Percentiles rank a stretch among this genome's conserved stretches.
These are phyloP conservation scores for Basileuterus tristriatus DNA, from an alignment of 2,797 vertebrate genomes.

Conservation along the genomic window DNA sequence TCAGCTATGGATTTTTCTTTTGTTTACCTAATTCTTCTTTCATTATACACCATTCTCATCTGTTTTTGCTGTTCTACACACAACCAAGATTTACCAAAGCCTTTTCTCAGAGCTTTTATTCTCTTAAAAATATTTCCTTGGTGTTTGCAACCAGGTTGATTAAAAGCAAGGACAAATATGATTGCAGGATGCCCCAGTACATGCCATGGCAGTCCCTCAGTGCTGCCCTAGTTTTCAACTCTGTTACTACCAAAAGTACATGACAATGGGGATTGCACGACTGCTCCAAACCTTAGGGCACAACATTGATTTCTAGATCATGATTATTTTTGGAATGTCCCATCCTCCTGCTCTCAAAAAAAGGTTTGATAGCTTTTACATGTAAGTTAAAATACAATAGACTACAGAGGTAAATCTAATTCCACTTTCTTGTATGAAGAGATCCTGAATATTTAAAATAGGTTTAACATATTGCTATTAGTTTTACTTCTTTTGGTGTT, in stretches of 20 bases:
- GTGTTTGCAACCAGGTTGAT: neutral
- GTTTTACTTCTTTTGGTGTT: neutral
- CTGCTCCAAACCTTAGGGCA: conserved; percentile 43
- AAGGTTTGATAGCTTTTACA: neutral
- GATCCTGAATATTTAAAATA: neutral
- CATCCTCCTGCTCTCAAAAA: neutral
- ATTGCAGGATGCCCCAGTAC: neutral
- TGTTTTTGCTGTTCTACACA: fast-evolving
- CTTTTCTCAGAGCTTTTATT: neutral
- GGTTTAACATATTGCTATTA: neutral
- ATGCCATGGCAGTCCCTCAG: neutral
- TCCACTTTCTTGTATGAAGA: neutral
- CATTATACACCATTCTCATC: fast-evolving
- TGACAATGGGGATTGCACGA: neutral
- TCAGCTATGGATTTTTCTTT: neutral
- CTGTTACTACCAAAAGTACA: neutral
- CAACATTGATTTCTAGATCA: conserved; percentile 14
- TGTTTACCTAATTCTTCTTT: neutral
- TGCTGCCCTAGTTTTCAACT: conserved; percentile 1
- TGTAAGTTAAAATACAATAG: neutral
- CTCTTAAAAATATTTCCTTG: neutral
- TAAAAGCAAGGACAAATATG: neutral
- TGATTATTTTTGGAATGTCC: neutral
- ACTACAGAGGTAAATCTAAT: neutral
- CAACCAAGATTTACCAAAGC: neutral